Percentiles rank a stretch among this genome's conserved stretches.
Evolutionary conservation across 2,888 invertebrate genomes (phyloP).

Genomic region (Liopterus haemorrhoidalis): DNA sequence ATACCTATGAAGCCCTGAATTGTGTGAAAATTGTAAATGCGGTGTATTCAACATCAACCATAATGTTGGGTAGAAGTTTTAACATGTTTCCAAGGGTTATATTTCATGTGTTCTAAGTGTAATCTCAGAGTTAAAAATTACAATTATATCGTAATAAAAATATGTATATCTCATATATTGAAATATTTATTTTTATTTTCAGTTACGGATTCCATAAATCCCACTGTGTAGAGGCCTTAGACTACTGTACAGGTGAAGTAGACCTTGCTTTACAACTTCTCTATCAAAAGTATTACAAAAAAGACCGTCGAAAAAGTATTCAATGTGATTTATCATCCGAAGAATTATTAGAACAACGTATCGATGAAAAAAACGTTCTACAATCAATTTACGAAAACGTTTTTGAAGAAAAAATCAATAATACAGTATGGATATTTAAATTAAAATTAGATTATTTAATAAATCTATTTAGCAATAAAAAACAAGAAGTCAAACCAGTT

Average conservation of each 20-base stretch:
- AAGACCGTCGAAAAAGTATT: slow-evolving; percentile 42
- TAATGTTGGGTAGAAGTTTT: too few relatives aligned
- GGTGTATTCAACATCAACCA: too few relatives aligned
- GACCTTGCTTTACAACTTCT: slow-evolving; percentile 66
- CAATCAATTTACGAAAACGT: slow-evolving; percentile 70
- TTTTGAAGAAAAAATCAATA: slow-evolving; percentile 62
- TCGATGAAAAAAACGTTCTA: slow-evolving; percentile 67
- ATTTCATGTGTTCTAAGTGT: too few relatives aligned
- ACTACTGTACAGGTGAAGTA: slow-evolving; percentile 60
- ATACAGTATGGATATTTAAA: slow-evolving; percentile 64
- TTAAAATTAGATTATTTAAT: slow-evolving; percentile 63
- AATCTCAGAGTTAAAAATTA: too few relatives aligned
- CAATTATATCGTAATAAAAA: too few relatives aligned
- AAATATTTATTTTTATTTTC: slow-evolving; percentile 35
- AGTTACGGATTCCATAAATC: slow-evolving; percentile 68
- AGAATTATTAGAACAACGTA: slow-evolving; percentile 59
- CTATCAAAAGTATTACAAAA: slow-evolving; percentile 63
- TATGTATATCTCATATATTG: too few relatives aligned
- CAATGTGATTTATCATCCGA: slow-evolving; percentile 47
- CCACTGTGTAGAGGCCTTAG: slow-evolving; percentile 70
- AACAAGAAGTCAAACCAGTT: slow-evolving; percentile 39
- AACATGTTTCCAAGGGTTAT: too few relatives aligned
- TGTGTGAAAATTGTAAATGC: too few relatives aligned
- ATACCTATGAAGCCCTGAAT: too few relatives aligned
- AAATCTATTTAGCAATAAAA: slow-evolving; percentile 43